Base-by-base conservation (phyloP, 1,140 invertebrate species). In the Vanessa atalanta region DNA sequence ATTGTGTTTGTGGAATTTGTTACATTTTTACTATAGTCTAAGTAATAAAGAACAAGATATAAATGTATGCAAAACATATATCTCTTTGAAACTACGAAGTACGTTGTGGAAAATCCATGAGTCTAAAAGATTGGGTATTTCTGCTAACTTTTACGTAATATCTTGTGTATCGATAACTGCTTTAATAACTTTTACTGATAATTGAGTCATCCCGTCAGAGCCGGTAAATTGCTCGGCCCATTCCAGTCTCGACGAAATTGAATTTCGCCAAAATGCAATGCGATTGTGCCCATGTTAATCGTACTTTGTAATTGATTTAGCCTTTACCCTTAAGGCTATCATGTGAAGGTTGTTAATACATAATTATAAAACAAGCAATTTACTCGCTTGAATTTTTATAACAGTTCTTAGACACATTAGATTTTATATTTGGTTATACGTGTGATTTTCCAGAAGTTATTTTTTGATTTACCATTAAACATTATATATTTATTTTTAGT, bases 211-310 rank as follows among this genome's bases (percentile, higher is more conserved):
- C 53, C 20, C n/a, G 20, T 57, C 53, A 61, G 57, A 15, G n/a
- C 31, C 51, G n/a, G 48, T 31, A 66, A 66, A 50, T 50, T 31
- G 47, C 47, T 23, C 47, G 14, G 20, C 63, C 47, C 23, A 31
- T 50, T 68, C 50, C 11, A n/a, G 23, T 67, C 50, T 55, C 50
- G 5, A 43, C 50, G 26, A 68, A 68, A 68, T 68, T 68, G 51
- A 51, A 68, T 68, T 68, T 55, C 51, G 26, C 15, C 65, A 68
- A 68, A 68, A 68, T 55, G 26, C 26, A 55, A 68, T 68, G 16
- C 65, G 16, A 53, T 51, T 55, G 47, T 51, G 15, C 23, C 31
- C 1, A 67, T 43, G 47, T 26, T 68, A 68, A 68, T 68, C 65
- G 13, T 0, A 4, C 31, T 43, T 20, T 31, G 48, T 72, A 72